Evolutionary conservation across 2,797 vertebrate genomes (phyloP).

Genomic region (Rhincodon typus): DNA sequence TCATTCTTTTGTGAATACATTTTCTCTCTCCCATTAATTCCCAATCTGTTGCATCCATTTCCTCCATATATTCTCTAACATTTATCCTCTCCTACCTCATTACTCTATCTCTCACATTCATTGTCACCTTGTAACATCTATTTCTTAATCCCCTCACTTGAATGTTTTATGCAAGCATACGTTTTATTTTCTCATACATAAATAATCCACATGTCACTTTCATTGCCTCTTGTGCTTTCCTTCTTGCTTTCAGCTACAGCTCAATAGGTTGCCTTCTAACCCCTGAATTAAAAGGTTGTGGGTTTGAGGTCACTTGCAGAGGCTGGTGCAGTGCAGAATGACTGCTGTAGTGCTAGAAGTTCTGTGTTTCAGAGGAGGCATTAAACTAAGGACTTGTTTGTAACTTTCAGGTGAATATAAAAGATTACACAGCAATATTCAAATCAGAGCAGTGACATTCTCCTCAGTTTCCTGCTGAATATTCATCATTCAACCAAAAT

Average conservation of each 20-base stretch:
- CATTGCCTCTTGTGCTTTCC: neutral
- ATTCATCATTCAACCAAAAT: too few relatives aligned
- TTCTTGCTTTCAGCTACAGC: neutral
- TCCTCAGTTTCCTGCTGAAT: too few relatives aligned
- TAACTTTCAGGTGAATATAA: too few relatives aligned
- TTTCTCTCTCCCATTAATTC: neutral
- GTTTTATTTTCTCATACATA: neutral
- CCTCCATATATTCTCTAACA: neutral
- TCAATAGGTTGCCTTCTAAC: neutral
- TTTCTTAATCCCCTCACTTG: neutral
- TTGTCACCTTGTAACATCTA: neutral
- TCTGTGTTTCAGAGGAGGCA: too few relatives aligned
- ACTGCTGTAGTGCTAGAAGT: too few relatives aligned
- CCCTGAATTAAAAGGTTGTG: neutral
- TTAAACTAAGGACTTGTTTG: too few relatives aligned
- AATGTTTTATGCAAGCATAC: neutral
- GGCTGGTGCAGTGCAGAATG: neutral
- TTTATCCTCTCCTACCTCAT: too few relatives aligned
- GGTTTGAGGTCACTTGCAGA: neutral
- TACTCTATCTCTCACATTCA: neutral
- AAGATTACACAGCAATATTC: too few relatives aligned
- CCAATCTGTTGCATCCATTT: neutral
- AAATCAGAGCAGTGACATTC: too few relatives aligned
- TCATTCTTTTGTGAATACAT: too few relatives aligned
- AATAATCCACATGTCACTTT: neutral